These are phyloP conservation scores for Parambassis ranga DNA, from an alignment of 2,797 vertebrate species.

Conservation along the genomic window DNA sequence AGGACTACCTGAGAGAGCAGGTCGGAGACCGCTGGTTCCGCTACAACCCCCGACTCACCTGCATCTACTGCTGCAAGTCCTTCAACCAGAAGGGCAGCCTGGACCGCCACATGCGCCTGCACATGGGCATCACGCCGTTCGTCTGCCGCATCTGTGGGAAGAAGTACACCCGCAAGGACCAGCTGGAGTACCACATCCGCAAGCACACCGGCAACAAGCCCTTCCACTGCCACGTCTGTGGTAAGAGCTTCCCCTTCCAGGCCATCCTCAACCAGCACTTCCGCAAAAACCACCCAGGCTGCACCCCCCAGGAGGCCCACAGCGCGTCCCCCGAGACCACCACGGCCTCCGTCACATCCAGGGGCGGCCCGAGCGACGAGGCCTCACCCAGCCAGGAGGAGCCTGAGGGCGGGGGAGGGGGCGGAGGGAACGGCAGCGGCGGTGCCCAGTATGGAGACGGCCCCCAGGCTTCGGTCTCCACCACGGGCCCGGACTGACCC, in stretches of 20 bases:
- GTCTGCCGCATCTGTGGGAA: slow-evolving; percentile 98
- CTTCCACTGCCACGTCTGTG: slow-evolving; percentile 96
- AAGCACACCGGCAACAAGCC: slow-evolving; percentile 99
- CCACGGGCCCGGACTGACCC: slow-evolving; percentile 93
- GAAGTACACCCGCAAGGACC: slow-evolving; percentile 98
- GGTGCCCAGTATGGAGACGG: slow-evolving; percentile 81
- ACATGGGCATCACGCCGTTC: slow-evolving; percentile 98
- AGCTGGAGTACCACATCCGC: slow-evolving; percentile 98
- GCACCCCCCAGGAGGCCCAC: slow-evolving; percentile 90
- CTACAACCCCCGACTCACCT: slow-evolving; percentile 96
- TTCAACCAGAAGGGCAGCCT: slow-evolving; percentile 99
- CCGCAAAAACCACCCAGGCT: slow-evolving; percentile 98
- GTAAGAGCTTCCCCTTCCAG: slow-evolving; percentile 99
- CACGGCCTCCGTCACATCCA: slow-evolving; percentile 82
- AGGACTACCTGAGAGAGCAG: slow-evolving; percentile 96
- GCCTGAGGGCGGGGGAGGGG: slow-evolving; percentile 75
- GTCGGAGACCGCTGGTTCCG: slow-evolving; percentile 98
- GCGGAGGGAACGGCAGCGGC: slow-evolving; percentile 62
- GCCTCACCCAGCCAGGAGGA: slow-evolving; percentile 91
- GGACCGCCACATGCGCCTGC: slow-evolving; percentile 97
- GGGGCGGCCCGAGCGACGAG: slow-evolving; percentile 89
- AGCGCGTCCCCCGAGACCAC: slow-evolving; percentile 97
- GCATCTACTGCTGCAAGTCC: slow-evolving; percentile 99
- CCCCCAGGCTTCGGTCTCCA: slow-evolving; percentile 92
- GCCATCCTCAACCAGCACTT: slow-evolving; percentile 99